Base-by-base conservation (phyloP, 2,888 invertebrate genomes). In the Sphinx pinastri region DNA sequence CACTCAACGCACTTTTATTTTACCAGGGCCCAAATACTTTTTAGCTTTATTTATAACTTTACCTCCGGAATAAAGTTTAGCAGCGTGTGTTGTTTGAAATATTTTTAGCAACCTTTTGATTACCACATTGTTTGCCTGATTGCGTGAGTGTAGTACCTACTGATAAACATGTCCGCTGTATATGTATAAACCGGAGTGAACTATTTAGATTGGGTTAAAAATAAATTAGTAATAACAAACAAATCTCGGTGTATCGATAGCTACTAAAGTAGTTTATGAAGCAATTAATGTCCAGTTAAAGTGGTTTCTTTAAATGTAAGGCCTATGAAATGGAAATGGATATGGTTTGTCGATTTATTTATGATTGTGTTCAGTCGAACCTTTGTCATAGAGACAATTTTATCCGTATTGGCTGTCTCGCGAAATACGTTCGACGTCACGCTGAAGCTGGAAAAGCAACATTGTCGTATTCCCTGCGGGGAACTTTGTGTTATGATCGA, bases 1-100 rank as follows among this genome's bases (percentile, higher is more conserved):
- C 63, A 55, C 68, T 72, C 66, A 45, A 68, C 60, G 55, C 38
- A 58, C 45, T 71, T 58, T 66, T 68, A 49, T 19, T 66, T 52
- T 16, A 52, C 63, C 19, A 63, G 63, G 11, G 19, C 47, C 63
- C 49, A 63, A 7, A 63, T 63, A 59, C 12, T 59, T 68, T 68
- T 47, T 19, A 57, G 55, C 5, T 19, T 49, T 63, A 63, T 63
- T 49, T 63, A 63, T 63, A 63, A 19, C 16, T 49, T 55, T 57
- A 68, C 55, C 45, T 14, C 19, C 5, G 16, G 38, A 19, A 14
- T 55, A 47, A 13, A 49, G 19, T 49, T 63, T 49, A 25, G 13
- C 13, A 63, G 63, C 49, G 49, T 47, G 63, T 63, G 63, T 47
- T 49, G 63, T 49, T 45, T 19, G 1, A 19, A 47, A 63, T 63